Base-by-base conservation (phyloP, 2,113 vertebrate species). In the Zapus hudsonius region DNA sequence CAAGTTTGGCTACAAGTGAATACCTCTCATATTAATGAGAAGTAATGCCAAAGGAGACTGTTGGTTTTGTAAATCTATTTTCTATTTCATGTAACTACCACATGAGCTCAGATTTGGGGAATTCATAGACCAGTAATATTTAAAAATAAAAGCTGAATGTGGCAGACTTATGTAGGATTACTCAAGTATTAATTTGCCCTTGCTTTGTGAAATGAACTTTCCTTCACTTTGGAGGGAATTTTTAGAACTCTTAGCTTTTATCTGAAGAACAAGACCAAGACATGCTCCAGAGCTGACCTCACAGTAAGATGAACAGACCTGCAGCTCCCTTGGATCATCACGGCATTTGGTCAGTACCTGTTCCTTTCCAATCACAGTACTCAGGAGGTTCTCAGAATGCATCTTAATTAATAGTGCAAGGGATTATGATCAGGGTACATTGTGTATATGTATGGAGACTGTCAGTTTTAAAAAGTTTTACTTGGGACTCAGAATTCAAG, bases 401-500 rank as follows among this genome's bases (percentile, higher is more conserved):
- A 13, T 52, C 52, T 52, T 52, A 10, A 10, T 52, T 52, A 15
- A 15, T 52, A 15, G 52, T 52, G 52, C 11, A 15, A 7, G 52
- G 52, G 52, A 52, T 52, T 52, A 52, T 52, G 52, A 52, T 52
- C 52, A 52, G 52, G 52, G 52, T 12, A 2, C 52, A 13, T 52
- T 52, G 52, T 52, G 52, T 52, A 12, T 52, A 12, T 52, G 52
- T 52, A 15, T 52, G 52, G 52, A 52, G 52, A n/a, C n/a, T n/a
- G n/a, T n/a, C n/a, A n/a, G n/a, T n/a, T n/a, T n/a, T n/a, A n/a
- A n/a, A n/a, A 67, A 92, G 44, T 88, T 92, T 84, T 91, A 86
- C 72, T 72, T 89, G 74, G 44, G 94, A 75, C 63, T 87, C 73
- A 52, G 69, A 47, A 89, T 94, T 82, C 59, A 85, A 83, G n/a